Conservation (phyloP, 2,113 vertebrate genomes). For the Hyaena hyaena region DNA sequence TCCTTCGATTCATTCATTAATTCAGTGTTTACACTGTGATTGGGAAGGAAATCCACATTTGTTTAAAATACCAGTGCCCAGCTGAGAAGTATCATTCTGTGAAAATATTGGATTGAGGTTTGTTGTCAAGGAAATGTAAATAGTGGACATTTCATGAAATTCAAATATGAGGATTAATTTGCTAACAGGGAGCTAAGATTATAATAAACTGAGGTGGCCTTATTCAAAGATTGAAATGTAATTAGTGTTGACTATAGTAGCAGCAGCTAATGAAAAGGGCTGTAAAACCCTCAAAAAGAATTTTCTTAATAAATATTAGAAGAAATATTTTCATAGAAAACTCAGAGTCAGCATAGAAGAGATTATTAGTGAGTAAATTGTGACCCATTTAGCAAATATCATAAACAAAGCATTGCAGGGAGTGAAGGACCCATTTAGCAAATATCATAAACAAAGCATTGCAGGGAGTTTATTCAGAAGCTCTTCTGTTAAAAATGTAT, state of each 20-base stretch:
- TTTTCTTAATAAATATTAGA: constrained; percentile 58
- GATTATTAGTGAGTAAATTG: constrained; percentile 24
- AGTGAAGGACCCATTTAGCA: constrained; percentile 6
- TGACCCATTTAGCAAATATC: constrained; percentile 29
- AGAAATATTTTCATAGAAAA: constrained; percentile 51
- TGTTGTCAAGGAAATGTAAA: constrained; percentile 64
- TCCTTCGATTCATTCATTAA: constrained; percentile 41
- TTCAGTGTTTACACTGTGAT: constrained; percentile 61
- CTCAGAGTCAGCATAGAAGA: neutral
- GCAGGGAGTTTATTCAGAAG: neutral
- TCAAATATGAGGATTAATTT: constrained; percentile 57
- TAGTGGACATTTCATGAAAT: constrained; percentile 53
- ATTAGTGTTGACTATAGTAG: constrained; percentile 54
- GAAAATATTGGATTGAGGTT: constrained; percentile 53
- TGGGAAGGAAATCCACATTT: constrained; percentile 56
- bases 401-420: neutral
- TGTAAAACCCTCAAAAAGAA: neutral
- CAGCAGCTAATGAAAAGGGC: neutral
- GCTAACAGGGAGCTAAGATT: constrained; percentile 19
- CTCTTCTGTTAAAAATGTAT: neutral
- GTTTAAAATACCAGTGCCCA: constrained; percentile 32
- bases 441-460: neutral
- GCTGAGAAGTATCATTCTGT: constrained; percentile 24
- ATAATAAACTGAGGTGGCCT: constrained; percentile 51
- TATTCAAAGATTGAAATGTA: constrained; percentile 64